A percentile compares a stretch with the other conserved stretches of the same genome.
These are phyloP conservation scores for Melanotaenia duboulayi DNA, from an alignment of 2,113 vertebrate genomes.

Conservation along the genomic window DNA sequence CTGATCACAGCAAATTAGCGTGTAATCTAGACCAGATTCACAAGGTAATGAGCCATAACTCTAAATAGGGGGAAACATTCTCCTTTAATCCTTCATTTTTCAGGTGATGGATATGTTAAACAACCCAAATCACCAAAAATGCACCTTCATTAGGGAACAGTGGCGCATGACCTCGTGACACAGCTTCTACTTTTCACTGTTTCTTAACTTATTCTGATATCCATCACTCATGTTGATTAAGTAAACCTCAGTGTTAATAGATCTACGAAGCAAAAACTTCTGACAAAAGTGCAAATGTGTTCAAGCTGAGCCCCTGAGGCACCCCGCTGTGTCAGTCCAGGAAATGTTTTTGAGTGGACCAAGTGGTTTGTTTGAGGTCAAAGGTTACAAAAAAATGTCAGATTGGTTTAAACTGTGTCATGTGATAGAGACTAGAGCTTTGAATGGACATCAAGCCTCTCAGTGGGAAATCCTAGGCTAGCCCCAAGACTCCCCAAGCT, in stretches of 20 bases:
- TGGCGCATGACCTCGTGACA: conserved; percentile 46
- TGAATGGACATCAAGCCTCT: conserved; percentile 36
- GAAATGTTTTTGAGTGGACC: conserved; percentile 60
- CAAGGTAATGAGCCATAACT: conserved; percentile 35
- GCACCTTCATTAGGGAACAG: conserved; percentile 24
- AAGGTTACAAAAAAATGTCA: conserved; percentile 61
- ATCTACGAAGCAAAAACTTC: conserved; percentile 34
- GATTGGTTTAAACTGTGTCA: conserved; percentile 61
- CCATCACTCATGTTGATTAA: conserved; percentile 63
- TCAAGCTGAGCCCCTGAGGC: conserved; percentile 41
- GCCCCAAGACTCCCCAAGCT: conserved; percentile 33
- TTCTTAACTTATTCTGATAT: conserved; percentile 28
- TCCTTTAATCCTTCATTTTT: conserved; percentile 30
- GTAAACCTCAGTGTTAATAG: conserved; percentile 50
- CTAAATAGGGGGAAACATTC: conserved; percentile 2
- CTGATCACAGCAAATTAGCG: background rate
- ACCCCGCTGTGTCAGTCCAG: conserved; percentile 11
- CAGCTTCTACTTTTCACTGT: conserved; percentile 37
- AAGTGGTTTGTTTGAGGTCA: conserved; percentile 57
- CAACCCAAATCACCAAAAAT: conserved; percentile 15
- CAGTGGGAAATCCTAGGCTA: conserved; percentile 48
- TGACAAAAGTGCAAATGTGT: conserved; percentile 53
- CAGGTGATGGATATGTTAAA: conserved; percentile 45
- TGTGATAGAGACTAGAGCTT: conserved; percentile 42
- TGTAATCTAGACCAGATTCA: conserved; percentile 6